Base-by-base conservation (phyloP, 2,113 vertebrate genomes). In the Melanerpes aurifrons region DNA sequence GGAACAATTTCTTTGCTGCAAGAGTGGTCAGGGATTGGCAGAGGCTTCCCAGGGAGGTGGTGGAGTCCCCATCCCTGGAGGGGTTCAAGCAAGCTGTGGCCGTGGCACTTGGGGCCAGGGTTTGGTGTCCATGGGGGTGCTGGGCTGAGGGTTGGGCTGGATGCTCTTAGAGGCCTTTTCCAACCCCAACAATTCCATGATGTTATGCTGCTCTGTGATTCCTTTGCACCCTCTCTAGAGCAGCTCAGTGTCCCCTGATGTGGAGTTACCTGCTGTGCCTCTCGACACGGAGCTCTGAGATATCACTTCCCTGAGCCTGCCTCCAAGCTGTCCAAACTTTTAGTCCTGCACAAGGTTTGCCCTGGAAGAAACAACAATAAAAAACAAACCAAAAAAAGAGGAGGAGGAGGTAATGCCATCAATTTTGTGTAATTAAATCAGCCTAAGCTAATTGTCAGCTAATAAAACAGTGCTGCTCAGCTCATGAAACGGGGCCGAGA, bases 381-480 rank as follows among this genome's bases (percentile, higher is more conserved):
- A 48, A 48, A 19, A 48, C 17, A 48, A 48, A 48, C 40, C 9
- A 11, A 48, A 21, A 48, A 48, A 18, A 18, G 19, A 48, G 7
- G 7, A 53, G 24, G 4, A 53, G 72, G 61, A 90, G 62, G 48
- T 54, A 48, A 57, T 80, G 73, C 74, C 76, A 84, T 87, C 93
- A 78, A 35, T 90, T 95, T 84, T 82, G 37, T 82, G 89, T 96
- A 97, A 95, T 95, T 96, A 97, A 95, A 96, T 96, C 92, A 93
- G 80, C 85, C 92, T 84, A 78, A 90, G 92, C 88, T 97, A 86
- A 94, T 95, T 95, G 96, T 95, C 96, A 95, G 96, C 87, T 40
- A 47, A 92, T 97, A 97, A 97, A 95, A 95, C 71, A 92, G 78
- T 66, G 89, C 93, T 91, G 91, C 47, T 94, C 96, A 94, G 94